Base-by-base conservation (phyloP, 2,113 vertebrate genomes). In the Bombycilla garrulus region DNA sequence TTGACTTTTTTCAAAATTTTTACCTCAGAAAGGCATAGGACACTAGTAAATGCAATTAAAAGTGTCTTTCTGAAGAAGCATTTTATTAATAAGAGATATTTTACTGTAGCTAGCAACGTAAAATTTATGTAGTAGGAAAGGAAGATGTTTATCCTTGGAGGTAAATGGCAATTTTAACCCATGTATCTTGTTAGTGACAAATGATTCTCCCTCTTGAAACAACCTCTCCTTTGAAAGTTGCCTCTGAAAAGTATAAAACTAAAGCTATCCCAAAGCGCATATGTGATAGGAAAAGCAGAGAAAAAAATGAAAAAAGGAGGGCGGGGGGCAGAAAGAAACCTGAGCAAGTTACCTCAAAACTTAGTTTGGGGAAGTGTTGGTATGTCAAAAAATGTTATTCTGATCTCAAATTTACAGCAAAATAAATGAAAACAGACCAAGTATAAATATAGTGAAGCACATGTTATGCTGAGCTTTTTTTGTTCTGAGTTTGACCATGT, bases 181-280 rank as follows among this genome's bases (percentile, higher is more conserved):
- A 3, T 36, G 3, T 77, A 13, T 77, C 50, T 36, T 53, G 12
- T 23, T 76, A 22, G 20, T 67, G 36, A 17, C 0, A 0, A n/a
- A 42, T 60, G 4, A 44, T 66, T 56, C 12, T 70, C 9, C 2
- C 26, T 9, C 16, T 74, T 81, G 28, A 31, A 74, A 58, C 4
- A 62, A 42, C 10, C 1, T 33, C 12, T 87, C 1, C 14, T 81
- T 90, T 78, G 31, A 61, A 92, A 74, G 16, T 44, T 79, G 45
- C 4, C 12, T 88, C 22, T 76, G 51, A 54, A 82, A 94, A 81
- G 8, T 38, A 24, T 38, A 22, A 66, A 85, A 82, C 12, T 15
- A 60, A 90, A 90, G 48, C 11, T 40, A 21, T 65, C 5, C 17
- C 17, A 36, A 53, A 19, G n/a, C n/a, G 5, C 22, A 11, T 31